phyloP scores from a whole-genome alignment of 1,140 invertebrate genomes.

The Gryon sp. region DNA sequence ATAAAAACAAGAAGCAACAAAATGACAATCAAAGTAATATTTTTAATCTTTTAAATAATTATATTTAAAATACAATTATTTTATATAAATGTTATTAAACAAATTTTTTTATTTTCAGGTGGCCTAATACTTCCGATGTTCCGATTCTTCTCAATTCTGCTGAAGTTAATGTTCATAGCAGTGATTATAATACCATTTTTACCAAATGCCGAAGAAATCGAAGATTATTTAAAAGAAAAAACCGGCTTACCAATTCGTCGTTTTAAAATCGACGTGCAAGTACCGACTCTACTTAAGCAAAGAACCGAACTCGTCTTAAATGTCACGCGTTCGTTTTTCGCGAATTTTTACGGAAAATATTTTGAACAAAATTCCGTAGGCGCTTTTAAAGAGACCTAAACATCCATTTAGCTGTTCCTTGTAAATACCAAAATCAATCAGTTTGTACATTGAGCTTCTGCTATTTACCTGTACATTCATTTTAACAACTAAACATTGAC shows the following conservation, averaged over 20 bases:
- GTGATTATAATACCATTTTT: slow-evolving; percentile 25
- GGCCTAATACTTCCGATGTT: slow-evolving; percentile 8
- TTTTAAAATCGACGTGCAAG: slow-evolving; percentile 13
- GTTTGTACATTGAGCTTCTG: slow-evolving; percentile 3
- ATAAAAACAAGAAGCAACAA: background rate
- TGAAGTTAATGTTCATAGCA: slow-evolving; percentile 2
- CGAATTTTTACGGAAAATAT: slow-evolving; percentile 21
- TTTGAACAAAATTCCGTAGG: slow-evolving; percentile 5
- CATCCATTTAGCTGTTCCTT: too few species aligned
- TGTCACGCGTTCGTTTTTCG: slow-evolving; percentile 1
- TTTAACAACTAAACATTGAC: slow-evolving; percentile 1
- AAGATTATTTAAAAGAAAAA: slow-evolving; percentile 5
- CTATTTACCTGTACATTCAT: background rate
- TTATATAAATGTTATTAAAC: background rate
- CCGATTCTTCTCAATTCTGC: background rate
- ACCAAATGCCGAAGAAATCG: slow-evolving; percentile 23
- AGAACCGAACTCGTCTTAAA: slow-evolving; percentile 14
- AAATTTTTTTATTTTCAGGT: slow-evolving; percentile 14
- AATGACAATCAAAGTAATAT: background rate
- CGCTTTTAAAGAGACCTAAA: too few species aligned
- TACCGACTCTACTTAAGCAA: slow-evolving; percentile 11
- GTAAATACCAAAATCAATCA: too few species aligned
- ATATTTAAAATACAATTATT: background rate
- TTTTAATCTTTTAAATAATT: too few species aligned
- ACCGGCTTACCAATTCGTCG: slow-evolving; percentile 16